Evolutionary conservation across 2,113 vertebrate genomes (phyloP).

Genomic region (Menidia beryllina): DNA sequence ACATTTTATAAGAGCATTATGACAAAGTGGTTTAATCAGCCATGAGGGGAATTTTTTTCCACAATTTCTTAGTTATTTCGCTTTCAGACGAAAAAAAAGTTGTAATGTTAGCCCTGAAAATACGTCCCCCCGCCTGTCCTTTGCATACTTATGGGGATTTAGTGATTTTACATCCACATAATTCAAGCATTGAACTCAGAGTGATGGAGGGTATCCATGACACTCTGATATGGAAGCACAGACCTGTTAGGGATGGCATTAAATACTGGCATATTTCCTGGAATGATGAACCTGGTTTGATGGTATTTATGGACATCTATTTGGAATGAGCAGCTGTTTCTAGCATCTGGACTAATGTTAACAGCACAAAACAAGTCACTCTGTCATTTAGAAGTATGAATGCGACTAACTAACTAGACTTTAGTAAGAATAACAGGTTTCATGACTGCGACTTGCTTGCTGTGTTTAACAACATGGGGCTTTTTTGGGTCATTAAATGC

Average conservation of each 20-base stretch:
- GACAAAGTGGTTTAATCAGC: too few species aligned
- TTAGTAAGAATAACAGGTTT: neutral
- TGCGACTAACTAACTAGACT: neutral
- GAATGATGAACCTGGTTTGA: neutral
- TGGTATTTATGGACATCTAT: neutral
- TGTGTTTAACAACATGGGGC: neutral
- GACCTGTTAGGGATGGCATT: neutral
- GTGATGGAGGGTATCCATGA: neutral
- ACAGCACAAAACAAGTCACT: neutral
- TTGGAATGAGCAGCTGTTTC: neutral
- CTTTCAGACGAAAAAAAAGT: too few species aligned
- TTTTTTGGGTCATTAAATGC: too few species aligned
- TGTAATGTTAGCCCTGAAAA: too few species aligned
- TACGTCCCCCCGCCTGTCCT: too few species aligned
- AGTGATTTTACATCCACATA: neutral
- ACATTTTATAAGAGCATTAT: too few species aligned
- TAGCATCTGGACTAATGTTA: neutral
- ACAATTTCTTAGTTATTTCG: too few species aligned
- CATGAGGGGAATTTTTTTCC: too few species aligned
- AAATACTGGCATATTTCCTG: neutral
- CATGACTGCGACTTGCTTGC: neutral
- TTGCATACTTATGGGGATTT: too few species aligned
- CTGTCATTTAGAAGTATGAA: neutral
- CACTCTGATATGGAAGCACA: neutral
- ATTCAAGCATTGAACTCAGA: neutral